These are phyloP conservation scores for Vicugna pacos DNA, from an alignment of 2,113 vertebrate species.

Conservation along the genomic window DNA sequence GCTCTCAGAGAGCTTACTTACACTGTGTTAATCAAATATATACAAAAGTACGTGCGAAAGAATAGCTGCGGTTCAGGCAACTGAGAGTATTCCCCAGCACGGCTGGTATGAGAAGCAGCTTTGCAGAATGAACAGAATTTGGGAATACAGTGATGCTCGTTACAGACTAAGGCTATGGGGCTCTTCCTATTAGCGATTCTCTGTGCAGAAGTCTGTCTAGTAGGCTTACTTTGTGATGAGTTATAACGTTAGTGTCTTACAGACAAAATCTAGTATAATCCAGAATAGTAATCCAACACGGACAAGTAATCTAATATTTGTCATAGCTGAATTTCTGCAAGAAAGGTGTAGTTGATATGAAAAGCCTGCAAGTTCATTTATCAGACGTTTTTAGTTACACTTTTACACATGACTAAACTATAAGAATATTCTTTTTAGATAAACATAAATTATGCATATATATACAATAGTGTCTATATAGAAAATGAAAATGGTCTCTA, in stretches of 20 bases:
- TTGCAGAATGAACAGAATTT: slow-evolving; percentile 7
- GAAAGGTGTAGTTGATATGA: neutral
- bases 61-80: accelerated
- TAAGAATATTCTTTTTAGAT: slow-evolving; percentile 48
- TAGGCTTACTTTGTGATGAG: neutral
- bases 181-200: neutral
- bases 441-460: neutral
- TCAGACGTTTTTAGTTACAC: neutral
- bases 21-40: neutral
- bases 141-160: neutral
- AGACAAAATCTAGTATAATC: neutral
- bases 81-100: neutral
- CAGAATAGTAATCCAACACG: neutral
- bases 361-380: neutral
- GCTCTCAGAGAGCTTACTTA: neutral
- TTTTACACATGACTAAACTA: neutral
- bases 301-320: neutral
- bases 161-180: neutral
- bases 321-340: slow-evolving; percentile 16
- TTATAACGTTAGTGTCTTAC: neutral
- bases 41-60: neutral
- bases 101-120: neutral
- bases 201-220: neutral
- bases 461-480: neutral
- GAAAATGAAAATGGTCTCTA: neutral